Evolutionary conservation across 2,888 invertebrate genomes (phyloP), one percentile per base, ranked within the genome.

Genomic region (Mythimna vitellina): DNA sequence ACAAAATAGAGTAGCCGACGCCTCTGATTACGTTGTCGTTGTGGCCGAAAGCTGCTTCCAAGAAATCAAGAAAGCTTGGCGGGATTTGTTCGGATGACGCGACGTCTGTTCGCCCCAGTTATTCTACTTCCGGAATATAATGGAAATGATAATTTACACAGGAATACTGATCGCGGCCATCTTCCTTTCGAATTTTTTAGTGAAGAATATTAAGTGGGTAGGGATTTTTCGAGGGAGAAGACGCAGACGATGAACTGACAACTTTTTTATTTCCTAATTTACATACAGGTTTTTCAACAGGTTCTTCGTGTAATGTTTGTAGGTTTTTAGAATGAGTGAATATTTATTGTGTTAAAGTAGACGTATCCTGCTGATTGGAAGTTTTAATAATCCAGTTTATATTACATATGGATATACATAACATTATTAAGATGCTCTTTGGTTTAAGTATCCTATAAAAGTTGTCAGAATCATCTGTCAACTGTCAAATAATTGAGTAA

Each of bases 11-110:
- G 89, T 97, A 77, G 90, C 92, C 1, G 96, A 97, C 76, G 96
- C 97, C 0, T 95, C 96, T 0, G 95, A 96, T 51, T 97, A 97
- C 83, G 84, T 96, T 35, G 92, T 92, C 66, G 94, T 96, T 0
- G 96, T 97, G 0, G 96, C 96, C 0, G 94, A 94, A 14, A 97
- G 97, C 88, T 95, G 97, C 78, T 92, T 91, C 70, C 95, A 96
- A 70, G 96, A 96, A 81, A 89, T 96, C 8, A 86, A 92, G 20
- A 89, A 95, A 1, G 92, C 91, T 53, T 96, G 95, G 95, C 84
- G 85, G 9, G 94, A 94, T 7, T 81, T 95, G 5, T 84, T 95
- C 46, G 93, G 91, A 90, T 94, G 89, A 92, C 78, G 62, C 5
- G 58, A 56, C 17, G 1, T 49, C 8, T 14, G 22, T 10, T 51